Conservation (phyloP, 2,888 invertebrate species). For the Pseudococcus viburni region DNA sequence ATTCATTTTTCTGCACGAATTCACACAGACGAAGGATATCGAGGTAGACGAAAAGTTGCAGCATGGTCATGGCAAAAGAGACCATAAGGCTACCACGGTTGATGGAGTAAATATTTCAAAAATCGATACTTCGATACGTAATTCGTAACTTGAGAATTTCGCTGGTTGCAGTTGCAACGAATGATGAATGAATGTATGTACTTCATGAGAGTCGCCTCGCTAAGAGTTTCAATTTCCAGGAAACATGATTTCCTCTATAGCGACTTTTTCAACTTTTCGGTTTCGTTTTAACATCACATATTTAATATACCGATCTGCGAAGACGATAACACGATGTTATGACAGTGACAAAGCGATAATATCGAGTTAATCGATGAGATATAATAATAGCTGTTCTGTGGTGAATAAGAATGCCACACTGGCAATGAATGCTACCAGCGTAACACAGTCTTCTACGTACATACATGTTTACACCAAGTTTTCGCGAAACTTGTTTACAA, state of each 20-base stretch:
- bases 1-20: too few species aligned
- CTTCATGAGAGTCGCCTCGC: too few species aligned
- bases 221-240: neutral
- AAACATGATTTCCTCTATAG: neutral
- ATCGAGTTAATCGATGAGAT: slow-evolving; percentile 52
- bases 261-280: neutral
- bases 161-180: neutral
- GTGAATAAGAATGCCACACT: slow-evolving; percentile 7
- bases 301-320: slow-evolving; percentile 42
- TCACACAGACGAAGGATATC: too few species aligned
- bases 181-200: too few species aligned
- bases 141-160: too few species aligned
- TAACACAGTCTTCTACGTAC: neutral
- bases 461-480: neutral
- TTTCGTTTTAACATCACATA: slow-evolving; percentile 7
- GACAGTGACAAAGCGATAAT: slow-evolving; percentile 54
- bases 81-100: too few species aligned
- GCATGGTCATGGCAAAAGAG: too few species aligned
- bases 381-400: slow-evolving; percentile 6
- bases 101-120: too few species aligned
- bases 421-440: slow-evolving; percentile 47
- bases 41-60: too few species aligned
- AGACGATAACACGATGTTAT: slow-evolving; percentile 34
- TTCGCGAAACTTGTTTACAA: neutral
- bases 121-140: too few species aligned